These are phyloP conservation scores for Apantesis nais DNA, from an alignment of 2,888 invertebrate species.

Conservation along the genomic window DNA sequence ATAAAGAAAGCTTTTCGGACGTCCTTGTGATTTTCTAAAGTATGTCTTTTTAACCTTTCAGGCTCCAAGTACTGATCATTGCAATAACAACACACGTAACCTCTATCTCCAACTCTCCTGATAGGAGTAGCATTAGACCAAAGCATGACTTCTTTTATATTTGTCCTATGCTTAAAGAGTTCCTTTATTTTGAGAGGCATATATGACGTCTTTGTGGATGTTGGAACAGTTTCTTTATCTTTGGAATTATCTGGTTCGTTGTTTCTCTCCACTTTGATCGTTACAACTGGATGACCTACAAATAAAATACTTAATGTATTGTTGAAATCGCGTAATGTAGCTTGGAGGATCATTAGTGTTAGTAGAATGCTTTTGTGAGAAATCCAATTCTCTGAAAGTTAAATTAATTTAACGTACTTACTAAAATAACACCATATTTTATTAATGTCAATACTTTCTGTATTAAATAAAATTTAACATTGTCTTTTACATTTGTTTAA, in stretches of 20 bases:
- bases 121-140: slow-evolving; percentile 69
- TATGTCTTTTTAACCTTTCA: slow-evolving; percentile 61
- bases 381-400: neutral
- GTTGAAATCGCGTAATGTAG: neutral
- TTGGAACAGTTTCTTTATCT: neutral
- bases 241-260: neutral
- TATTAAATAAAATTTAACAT: neutral
- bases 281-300: neutral
- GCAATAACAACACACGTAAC: slow-evolving; percentile 65
- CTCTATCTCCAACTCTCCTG: slow-evolving; percentile 51
- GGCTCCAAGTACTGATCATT: slow-evolving; percentile 48
- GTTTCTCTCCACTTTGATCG: neutral
- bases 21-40: slow-evolving; percentile 51
- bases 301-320: neutral
- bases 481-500: no score
- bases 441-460: neutral
- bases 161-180: slow-evolving; percentile 38
- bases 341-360: neutral
- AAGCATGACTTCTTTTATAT: slow-evolving; percentile 57
- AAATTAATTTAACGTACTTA: neutral
- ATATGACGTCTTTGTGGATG: neutral
- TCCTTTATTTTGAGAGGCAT: neutral
- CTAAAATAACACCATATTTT: neutral
- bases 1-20: slow-evolving; percentile 9
- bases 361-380: neutral